Evolutionary conservation across 2,113 vertebrate genomes (phyloP), one percentile per base, ranked within the genome.

Genomic region (Glaucidium brasilianum): DNA sequence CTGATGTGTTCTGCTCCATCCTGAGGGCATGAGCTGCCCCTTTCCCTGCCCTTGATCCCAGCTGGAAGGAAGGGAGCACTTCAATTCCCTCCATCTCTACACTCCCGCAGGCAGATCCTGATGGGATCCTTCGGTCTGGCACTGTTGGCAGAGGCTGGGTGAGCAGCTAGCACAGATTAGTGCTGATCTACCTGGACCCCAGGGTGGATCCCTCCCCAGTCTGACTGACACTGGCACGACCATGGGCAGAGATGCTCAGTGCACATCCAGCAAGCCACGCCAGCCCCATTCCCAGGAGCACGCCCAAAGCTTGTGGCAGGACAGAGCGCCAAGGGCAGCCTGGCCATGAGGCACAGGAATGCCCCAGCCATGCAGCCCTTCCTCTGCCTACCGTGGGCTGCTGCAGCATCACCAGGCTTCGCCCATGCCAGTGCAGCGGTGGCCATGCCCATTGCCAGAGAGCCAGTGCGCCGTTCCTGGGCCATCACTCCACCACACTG

Each of bases 381-480:
- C 63, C 37, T 26, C 26, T 66, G 45, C 55, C 68, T 6, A 0
- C 41, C 5, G 0, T 0, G 3, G 8, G n/a, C 59, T 86, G 45
- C 59, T 7, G 1, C 37, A 74, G 79, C 69, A 72, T 41, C 1
- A 0, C 52, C 71, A 58, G 62, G 25, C 53, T 81, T 56, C 1
- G 3, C 55, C n/a, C 3, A 3, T 9, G 30, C 56, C 88, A 71
- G 52, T 4, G 1, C 5, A 2, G 27, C 11, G 16, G 56, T 0
- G 0, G 39, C 59, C 0, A 0, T 85, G 59, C 41, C 71, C 27
- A 13, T 53, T 1, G 2, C 47, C 3, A 2, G 72, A 69, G 67
- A 69, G 50, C 53, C 13, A 8, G 21, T 29, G 29, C 5, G 12
- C 85, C 27, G 0, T 89, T 97, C 96, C 92, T 11, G 7, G 58